Evolutionary conservation across 2,797 vertebrate species (phyloP), one percentile per base, ranked within the genome.

Genomic region (Lagorchestes hirsutus): DNA sequence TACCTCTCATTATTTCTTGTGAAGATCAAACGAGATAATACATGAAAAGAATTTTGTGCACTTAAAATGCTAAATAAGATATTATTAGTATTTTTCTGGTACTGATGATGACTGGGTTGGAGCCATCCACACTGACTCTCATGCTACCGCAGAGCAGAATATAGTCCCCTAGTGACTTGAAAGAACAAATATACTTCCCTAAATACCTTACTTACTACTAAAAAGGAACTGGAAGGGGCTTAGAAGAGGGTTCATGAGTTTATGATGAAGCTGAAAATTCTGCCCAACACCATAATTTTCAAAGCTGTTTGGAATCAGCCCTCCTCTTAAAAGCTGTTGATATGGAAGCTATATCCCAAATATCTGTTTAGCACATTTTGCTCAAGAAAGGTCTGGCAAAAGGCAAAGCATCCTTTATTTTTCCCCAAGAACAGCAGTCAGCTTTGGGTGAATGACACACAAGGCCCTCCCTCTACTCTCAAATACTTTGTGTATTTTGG

Each of bases 321-420:
- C 90, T 31, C 9, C 2, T 1, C 50, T 56, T 22, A 62, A 24
- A 59, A 90, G 54, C 10, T 29, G 56, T 11, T 29, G 10, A 92
- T 5, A 55, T 90, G 24, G 40, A 90, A 97, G 11, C 1, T 59
- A 50, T 14, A 67, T 46, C 95, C 12, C 3, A 13, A 90, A 56
- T 90, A 82, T 94, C 92, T 52, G 29, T 9, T 57, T 90, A 94
- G 59, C 74, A 90, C 16, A 91, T 24, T 95, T 95, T 92, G 94
- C 40, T 96, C 27, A 95, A 95, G 55, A 93, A 91, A 56, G 50
- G 31, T 90, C 54, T 94, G 59, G 58, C 28, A 62, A 34, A 90
- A 50, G 9, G 50, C 46, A 92, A 10, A 27, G 1, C n/a, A 54
- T 91, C 6, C 1, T 14, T 16, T 54, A 3, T 55, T 62, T 31